These are phyloP conservation scores for Mycetomoellerius zeteki DNA, from an alignment of 1,140 invertebrate genomes.

Conservation along the genomic window DNA sequence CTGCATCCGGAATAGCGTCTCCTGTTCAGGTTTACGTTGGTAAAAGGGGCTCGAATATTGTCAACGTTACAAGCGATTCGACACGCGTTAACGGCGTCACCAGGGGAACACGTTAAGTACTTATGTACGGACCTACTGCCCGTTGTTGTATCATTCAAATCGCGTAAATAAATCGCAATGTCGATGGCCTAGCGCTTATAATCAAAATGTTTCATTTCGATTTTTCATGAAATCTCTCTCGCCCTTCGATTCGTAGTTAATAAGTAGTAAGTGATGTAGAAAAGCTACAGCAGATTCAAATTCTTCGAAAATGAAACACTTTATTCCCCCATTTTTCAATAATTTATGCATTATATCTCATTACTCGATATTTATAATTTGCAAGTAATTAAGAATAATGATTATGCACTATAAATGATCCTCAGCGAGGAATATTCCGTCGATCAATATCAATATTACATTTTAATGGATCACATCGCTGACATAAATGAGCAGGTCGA, in stretches of 20 bases:
- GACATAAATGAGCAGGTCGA: not conserved
- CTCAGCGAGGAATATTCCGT: not conserved
- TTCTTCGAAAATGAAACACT: not conserved
- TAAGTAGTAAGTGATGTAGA: not conserved
- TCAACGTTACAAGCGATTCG: conserved; percentile 80
- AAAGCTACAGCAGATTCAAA: not conserved
- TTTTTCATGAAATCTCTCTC: conserved; percentile 29
- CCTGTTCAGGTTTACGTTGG: conserved; percentile 78
- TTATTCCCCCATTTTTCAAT: not conserved
- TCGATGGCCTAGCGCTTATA: not conserved
- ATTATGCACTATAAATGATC: not conserved
- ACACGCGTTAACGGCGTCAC: conserved; percentile 76
- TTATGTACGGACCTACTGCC: conserved; percentile 9
- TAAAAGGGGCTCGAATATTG: conserved; percentile 78
- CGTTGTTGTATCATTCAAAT: conserved; percentile 30
- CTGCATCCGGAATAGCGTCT: conserved; percentile 67
- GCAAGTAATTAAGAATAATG: conserved; percentile 6
- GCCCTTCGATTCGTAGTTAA: not conserved
- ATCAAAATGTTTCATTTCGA: conserved; percentile 32
- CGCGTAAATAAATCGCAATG: conserved; percentile 43
- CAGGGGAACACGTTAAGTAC: conserved; percentile 70
- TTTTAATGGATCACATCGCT: not conserved
- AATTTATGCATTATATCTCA: not conserved
- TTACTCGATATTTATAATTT: conserved; percentile 4
- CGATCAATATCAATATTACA: not conserved